phyloP scores from a whole-genome alignment of 2,888 invertebrate genomes.

The Lasiommata megera region DNA sequence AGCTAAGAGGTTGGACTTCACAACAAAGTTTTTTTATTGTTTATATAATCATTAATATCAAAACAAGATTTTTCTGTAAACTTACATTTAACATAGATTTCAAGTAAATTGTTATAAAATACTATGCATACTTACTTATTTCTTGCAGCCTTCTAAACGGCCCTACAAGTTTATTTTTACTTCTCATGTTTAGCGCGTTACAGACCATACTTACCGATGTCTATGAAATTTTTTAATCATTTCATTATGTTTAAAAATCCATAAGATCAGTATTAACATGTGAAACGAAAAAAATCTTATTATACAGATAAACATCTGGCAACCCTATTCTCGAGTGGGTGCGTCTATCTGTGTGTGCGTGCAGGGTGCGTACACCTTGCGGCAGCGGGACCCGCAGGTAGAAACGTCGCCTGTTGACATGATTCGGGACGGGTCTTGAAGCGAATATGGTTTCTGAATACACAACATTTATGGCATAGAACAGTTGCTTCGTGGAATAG shows the following conservation, averaged over 20 bases:
- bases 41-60: too few species aligned
- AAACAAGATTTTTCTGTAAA: too few species aligned
- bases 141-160: too few species aligned
- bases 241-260: background rate
- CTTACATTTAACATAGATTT: too few species aligned
- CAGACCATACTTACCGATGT: too few species aligned
- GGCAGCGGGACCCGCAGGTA: constrained; percentile 79
- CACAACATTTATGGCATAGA: constrained; percentile 22
- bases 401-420: constrained; percentile 62
- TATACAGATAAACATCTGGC: constrained; percentile 20
- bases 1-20: too few species aligned
- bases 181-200: too few species aligned
- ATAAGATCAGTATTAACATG: background rate
- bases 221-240: background rate
- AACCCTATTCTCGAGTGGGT: constrained; percentile 29
- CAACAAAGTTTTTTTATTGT: too few species aligned
- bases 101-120: too few species aligned
- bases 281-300: background rate
- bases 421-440: constrained; percentile 64
- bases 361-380: constrained; percentile 65
- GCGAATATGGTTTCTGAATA: constrained; percentile 58
- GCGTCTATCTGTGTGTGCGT: constrained; percentile 41
- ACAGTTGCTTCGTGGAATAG: constrained; percentile 35
- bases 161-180: too few species aligned
- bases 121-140: too few species aligned